Base-by-base conservation (phyloP, 1,140 invertebrate genomes). In the Drosophila virilis region DNA sequence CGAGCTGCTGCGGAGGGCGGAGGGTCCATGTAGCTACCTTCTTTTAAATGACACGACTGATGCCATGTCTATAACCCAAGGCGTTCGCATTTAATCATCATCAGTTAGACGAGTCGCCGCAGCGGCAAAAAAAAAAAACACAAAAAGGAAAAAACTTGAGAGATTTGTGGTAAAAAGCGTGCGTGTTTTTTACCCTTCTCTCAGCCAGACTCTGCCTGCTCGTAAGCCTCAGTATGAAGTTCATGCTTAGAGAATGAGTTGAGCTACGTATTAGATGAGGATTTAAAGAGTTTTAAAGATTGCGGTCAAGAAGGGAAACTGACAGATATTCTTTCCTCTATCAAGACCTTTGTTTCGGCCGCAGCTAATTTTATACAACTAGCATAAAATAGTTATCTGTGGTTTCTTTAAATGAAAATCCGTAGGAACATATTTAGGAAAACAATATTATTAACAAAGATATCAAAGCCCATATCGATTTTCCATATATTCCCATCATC, bases 41-140 rank as follows among this genome's bases (percentile, higher is more conserved):
- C 84, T 89, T 89, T 89, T 89, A 89, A 89, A 89, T 89, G 84
- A 89, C 84, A 89, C 84, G 80, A 88, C 84, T 89, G 84, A 89
- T 89, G 84, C 84, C 84, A 89, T 89, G 84, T 89, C 84, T 89
- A 89, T 89, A 89, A 90, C 84, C 85, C 80, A 82, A 89, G 84
- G 84, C 84, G 71, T 78, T 84, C 74, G 84, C 80, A 89, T 89
- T 89, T 89, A 89, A 89, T 89, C 84, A 89, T 89, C 84, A 89
- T 89, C 85, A 89, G 85, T 89, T 89, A 89, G 84, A 88, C 84
- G 85, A 88, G 67, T 72, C 60, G 82, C 72, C 51, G 70, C 77
- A 71, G 74, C 32, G 62, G 62, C 81, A 72, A 43, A 65, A 54
- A 57, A 76, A 43, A 76, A 43, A 70, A 10, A 32, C 40, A 15